Percentiles rank a stretch among this genome's conserved stretches.
Conservation (phyloP, 2,797 vertebrate species). For the Trachurus trachurus region DNA sequence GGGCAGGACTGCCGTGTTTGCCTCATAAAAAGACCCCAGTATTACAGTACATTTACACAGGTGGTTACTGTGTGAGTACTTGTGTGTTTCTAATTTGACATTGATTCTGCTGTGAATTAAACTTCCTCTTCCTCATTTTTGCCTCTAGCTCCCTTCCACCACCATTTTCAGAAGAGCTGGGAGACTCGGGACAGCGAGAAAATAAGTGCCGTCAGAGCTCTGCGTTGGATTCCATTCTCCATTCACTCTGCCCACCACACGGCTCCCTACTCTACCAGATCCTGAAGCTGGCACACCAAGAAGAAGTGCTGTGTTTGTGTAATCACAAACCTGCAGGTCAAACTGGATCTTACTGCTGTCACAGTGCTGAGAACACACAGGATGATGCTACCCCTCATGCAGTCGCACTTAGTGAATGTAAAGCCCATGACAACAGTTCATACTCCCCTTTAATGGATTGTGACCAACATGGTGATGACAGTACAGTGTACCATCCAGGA, state of each 20-base stretch:
- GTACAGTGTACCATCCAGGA: constrained; percentile 40
- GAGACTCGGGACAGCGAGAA: constrained; percentile 84
- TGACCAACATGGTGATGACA: constrained; percentile 55
- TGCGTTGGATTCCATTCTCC: constrained; percentile 90
- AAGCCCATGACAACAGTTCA: constrained; percentile 53
- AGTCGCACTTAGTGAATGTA: constrained; percentile 83
- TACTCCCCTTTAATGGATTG: constrained; percentile 54
- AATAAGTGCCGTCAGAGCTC: constrained; percentile 78
- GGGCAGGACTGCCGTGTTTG: not conserved
- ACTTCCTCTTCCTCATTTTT: constrained; percentile 66
- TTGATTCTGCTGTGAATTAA: constrained; percentile 30
- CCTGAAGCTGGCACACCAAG: constrained; percentile 91
- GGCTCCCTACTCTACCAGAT: constrained; percentile 91
- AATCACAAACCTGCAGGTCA: constrained; percentile 73
- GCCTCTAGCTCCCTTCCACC: constrained; percentile 88
- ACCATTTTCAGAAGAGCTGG: constrained; percentile 84
- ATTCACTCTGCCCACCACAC: constrained; percentile 92
- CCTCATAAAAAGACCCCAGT: not conserved
- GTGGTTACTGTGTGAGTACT: not conserved
- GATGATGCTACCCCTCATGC: constrained; percentile 62
- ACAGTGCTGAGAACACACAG: constrained; percentile 79
- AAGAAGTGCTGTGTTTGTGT: constrained; percentile 81
- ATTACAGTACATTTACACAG: not conserved
- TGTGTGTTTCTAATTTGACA: constrained; percentile 15
- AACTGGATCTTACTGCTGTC: constrained; percentile 83